Base-by-base conservation (phyloP, 1,140 invertebrate genomes). In the Eupristina koningsbergeri region DNA sequence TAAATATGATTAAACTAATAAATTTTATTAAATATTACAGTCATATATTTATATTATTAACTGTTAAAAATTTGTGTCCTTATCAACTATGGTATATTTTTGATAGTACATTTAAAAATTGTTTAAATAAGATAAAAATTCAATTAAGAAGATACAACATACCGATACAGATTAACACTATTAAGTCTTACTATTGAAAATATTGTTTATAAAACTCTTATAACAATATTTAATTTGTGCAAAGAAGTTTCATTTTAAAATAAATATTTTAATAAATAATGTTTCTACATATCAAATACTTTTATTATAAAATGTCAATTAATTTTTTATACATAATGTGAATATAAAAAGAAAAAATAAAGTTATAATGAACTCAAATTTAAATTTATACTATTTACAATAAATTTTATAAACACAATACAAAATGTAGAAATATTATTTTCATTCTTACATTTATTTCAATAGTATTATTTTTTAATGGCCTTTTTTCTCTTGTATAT, bases 1-100 rank as follows among this genome's bases (percentile, higher is more conserved):
- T 58, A 76, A 61, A 61, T 80, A 71, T 29, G 17, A 45, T 80
- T 80, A 53, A 80, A 22, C 58, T 53, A 71, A 80, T 80, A n/a
- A 73, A 63, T 47, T 76, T 82, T 75, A 76, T 82, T 82, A 67
- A 75, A 63, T 50, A 50, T 47, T 64, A 82, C 58, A 75, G 31
- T 76, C 36, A 50, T 26, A 75, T 50, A 82, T 41, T 64, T 64
- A 76, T 71, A 64, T 64, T 76, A 64, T 63, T 41, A 81, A 81
- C 26, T 64, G 31, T 50, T 50, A 64, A 5, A 36, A 50, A 82
- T 64, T 36, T 64, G 19, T 67, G 26, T 82, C 13, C 58, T 76
- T 82, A 82, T 75, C 31, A 76, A 19, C 67, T 82, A 82, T 31
- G 63, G 17, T 82, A 64, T 31, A 53, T 76, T 47, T 82, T 53